Percentiles rank a stretch among this genome's conserved stretches.
Evolutionary conservation across 2,888 invertebrate species (phyloP).

Genomic region (Drosophila falleni): DNA sequence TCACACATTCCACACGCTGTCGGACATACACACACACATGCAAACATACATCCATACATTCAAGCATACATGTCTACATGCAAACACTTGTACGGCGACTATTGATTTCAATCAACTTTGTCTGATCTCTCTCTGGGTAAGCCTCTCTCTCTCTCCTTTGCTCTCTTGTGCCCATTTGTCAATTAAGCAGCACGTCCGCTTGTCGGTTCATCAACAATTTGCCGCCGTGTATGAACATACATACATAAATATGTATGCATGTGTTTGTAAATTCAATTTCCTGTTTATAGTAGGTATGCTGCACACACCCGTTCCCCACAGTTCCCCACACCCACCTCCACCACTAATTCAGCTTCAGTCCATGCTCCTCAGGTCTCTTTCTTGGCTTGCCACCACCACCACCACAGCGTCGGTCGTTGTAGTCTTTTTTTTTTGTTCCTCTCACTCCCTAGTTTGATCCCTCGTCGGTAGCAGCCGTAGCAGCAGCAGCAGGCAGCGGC

Average conservation of each 20-base stretch:
- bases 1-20: constrained; percentile 74
- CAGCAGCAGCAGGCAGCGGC: constrained; percentile 53
- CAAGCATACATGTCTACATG: constrained; percentile 31
- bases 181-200: constrained; percentile 77
- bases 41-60: constrained; percentile 41
- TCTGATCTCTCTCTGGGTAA: constrained; percentile 40
- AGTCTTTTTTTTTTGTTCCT: constrained; percentile 36
- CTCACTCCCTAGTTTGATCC: constrained; percentile 59
- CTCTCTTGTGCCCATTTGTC: constrained; percentile 69
- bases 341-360: constrained; percentile 31
- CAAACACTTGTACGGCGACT: constrained; percentile 64
- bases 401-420: constrained; percentile 53
- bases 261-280: constrained; percentile 80
- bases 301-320: constrained; percentile 36
- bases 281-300: constrained; percentile 77
- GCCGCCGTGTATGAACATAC: constrained; percentile 25
- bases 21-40: constrained; percentile 42
- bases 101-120: constrained; percentile 77
- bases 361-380: constrained; percentile 42
- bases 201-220: constrained; percentile 67
- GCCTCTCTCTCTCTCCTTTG: constrained; percentile 42
- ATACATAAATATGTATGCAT: constrained; percentile 19
- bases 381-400: constrained; percentile 60
- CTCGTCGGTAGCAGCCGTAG: constrained; percentile 58
- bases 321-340: background rate